A percentile compares a stretch with the other conserved stretches of the same genome.
Evolutionary conservation across 2,797 vertebrate species (phyloP).

Genomic region (Macrochelys suwanniensis): DNA sequence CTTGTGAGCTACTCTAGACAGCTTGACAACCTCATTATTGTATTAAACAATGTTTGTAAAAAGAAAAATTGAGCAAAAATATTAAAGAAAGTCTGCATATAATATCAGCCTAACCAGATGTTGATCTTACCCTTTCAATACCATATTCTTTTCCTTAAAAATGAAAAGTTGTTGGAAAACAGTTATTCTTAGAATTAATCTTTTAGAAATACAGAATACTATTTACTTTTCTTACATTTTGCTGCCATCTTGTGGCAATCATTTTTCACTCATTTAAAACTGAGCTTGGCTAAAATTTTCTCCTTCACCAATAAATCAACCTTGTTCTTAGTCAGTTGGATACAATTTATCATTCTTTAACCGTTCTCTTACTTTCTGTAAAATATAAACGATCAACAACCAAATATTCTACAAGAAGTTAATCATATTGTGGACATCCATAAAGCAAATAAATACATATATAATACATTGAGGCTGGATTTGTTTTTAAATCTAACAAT

Average conservation of each 20-base stretch:
- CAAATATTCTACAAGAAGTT: not conserved
- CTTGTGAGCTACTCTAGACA: not conserved
- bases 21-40: not conserved
- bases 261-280: not conserved
- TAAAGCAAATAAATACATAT: not conserved
- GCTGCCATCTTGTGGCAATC: conserved; percentile 72
- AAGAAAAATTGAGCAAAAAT: not conserved
- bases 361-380: not conserved
- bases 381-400: not conserved
- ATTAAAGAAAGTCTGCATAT: not conserved
- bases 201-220: not conserved
- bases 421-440: not conserved
- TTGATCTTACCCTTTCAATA: not conserved
- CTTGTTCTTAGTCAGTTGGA: not conserved
- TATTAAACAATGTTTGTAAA: not conserved
- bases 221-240: conserved; percentile 27
- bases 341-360: not conserved
- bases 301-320: not conserved
- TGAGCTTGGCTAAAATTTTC: fast-evolving
- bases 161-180: not conserved
- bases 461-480: not conserved
- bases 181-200: not conserved
- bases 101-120: not conserved
- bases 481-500: not conserved
- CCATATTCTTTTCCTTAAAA: not conserved